Base-by-base conservation (phyloP, 2,888 invertebrate species). In the Apodemia zela region DNA sequence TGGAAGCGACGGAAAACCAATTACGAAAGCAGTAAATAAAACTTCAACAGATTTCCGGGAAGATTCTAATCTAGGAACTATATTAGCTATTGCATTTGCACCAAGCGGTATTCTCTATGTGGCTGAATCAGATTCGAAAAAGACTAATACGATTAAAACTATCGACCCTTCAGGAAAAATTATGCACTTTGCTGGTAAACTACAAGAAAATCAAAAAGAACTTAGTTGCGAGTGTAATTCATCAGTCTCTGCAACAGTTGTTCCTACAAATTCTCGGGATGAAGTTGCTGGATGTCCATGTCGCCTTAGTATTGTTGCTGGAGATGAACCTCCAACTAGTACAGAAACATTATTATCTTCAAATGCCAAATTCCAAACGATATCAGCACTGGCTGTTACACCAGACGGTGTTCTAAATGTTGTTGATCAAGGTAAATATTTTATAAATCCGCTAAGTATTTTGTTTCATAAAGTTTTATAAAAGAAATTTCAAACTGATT, bases 401-500 rank as follows among this genome's bases (percentile, higher is more conserved):
- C 98, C 98, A 45, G 98, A 98, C 81, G 98, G 98, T n/a, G 96
- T 98, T 64, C 93, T 99, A 59, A 97, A 98, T 86, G 96, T 99
- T 62, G 98, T 98, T 49, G 99, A 99, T 92, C 97, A 98, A 94
- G 97, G 96, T 89, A 83, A 51, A 18, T 45, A 21, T 59, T 42
- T 11, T 38, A 11, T 13, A 38, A 11, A 13, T 38, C 10, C 13
- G 13, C 11, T 38, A 38, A 38, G 11, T 38, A 38, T 11, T 35
- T 35, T 38, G 11, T 38, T 38, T 38, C 11, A 11, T 38, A 38
- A 38, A 38, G 38, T 38, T 38, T 60, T 63, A 13, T 42, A 45
- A 45, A 38, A 18, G 51, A n/a, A 29, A 51, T 60, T n/a, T 38
- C 13, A 13, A 38, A 38, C 38, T 38, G 38, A 8, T 13, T 38